Base-by-base conservation (phyloP, 92 coral and sea anemone genomes). In the Galaxea fascicularis region DNA sequence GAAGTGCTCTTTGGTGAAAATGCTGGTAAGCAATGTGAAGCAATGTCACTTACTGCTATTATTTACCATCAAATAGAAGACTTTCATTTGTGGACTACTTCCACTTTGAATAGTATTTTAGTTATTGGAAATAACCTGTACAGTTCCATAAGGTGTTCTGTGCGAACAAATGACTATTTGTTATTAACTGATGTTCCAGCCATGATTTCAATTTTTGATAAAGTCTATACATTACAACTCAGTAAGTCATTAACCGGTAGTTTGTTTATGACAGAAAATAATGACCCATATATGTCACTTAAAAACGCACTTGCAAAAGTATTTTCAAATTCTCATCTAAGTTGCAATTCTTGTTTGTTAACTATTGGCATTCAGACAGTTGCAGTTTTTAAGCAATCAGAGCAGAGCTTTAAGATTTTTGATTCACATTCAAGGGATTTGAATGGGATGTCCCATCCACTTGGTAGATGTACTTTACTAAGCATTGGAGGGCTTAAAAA, bases 11-110 rank as follows among this genome's bases (percentile, higher is more conserved):
- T 82, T 80, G 73, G 85, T 29, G 74, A 65, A 73, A 67, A 67
- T 31, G 73, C 86, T 69, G 78, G 86, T 44, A 82, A 71, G 30
- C 78, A 71, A 31, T 73, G 81, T 74, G 69, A 4, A 59, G 77
- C 85, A 15, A 76, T 85, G 35, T 74, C 83, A 75, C 74, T 76
- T 25, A 75, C 76, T 60, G 73, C 68, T 47, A 65, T 76, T 46
- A 44, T 64, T 54, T 60, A 82, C 24, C 74, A 41, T 58, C 68
- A 60, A 14, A 73, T 83, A 73, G 35, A 73, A 73, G 31, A 73
- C 11, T 24, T 47, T 21, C 47, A 73, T 47, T 52, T 47, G 18
- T 47, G 77, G 44, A 47, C 24, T 47, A 39, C 53, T 35, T 68
- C 53, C 8, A 68, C 74, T 39, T 39, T 68, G 74, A 68, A 68